Conservation (phyloP, 2,797 vertebrate species). For the Heliangelus exortis region DNA sequence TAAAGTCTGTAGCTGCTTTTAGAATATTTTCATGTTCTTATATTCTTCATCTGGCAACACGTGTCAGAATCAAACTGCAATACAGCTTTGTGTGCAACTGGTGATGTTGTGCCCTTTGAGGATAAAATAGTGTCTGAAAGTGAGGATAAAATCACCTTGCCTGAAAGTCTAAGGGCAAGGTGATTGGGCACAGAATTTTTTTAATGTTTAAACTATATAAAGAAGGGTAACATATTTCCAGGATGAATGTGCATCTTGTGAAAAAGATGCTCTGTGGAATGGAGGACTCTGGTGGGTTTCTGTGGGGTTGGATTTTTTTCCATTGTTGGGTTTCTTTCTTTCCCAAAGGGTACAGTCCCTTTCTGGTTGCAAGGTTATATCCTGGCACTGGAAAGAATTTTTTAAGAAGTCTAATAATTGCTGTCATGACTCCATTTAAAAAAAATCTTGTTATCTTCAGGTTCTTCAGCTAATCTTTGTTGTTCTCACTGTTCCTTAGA, state of each 20-base stretch:
- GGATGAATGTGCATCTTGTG: neutral
- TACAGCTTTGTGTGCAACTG: neutral
- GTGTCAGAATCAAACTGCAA: neutral
- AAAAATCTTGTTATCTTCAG: neutral
- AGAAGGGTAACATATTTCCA: neutral
- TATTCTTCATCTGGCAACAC: neutral
- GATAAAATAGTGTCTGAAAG: neutral
- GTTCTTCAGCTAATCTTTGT: neutral
- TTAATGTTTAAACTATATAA: neutral
- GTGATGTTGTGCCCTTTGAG: neutral
- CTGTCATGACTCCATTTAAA: neutral
- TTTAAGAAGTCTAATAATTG: neutral
- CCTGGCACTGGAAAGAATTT: neutral
- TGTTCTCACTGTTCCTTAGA: neutral
- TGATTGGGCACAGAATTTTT: neutral
- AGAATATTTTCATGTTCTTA: neutral
- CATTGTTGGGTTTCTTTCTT: neutral
- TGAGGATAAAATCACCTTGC: too few relatives aligned
- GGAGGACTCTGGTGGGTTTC: neutral
- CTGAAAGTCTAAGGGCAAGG: neutral
- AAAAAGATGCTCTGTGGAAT: neutral
- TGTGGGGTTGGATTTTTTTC: too few relatives aligned
- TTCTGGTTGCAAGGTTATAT: neutral
- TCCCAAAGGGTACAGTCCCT: rapidly evolving
- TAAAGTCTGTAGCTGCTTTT: neutral